A percentile compares a stretch with the other conserved stretches of the same genome.
Conservation (phyloP, 2,888 invertebrate species). For the Crematogaster levior region DNA sequence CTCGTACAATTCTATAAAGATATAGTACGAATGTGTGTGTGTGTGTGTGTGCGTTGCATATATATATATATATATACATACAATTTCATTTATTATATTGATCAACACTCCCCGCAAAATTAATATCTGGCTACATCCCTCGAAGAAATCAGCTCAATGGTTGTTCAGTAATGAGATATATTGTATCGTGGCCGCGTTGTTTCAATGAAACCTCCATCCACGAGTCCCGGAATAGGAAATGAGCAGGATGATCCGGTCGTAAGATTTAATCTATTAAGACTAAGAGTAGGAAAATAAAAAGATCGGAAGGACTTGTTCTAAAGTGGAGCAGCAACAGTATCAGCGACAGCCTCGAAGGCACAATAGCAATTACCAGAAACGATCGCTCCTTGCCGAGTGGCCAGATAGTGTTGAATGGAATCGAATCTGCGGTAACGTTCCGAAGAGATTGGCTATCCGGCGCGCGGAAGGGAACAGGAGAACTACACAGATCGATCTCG, state of each 20-base stretch:
- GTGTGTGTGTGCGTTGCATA: too few relatives aligned
- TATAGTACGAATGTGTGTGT: background rate
- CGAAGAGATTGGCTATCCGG: slow-evolving; percentile 49
- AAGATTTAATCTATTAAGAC: slow-evolving; percentile 54
- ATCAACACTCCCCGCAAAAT: background rate
- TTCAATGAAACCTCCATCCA: background rate
- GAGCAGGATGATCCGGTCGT: slow-evolving; percentile 38
- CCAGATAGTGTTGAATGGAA: slow-evolving; percentile 52
- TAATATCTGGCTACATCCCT: slow-evolving; percentile 7
- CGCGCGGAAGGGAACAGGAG: background rate
- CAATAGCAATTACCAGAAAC: slow-evolving; percentile 64
- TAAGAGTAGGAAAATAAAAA: slow-evolving; percentile 50
- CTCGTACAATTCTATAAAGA: background rate
- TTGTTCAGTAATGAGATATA: slow-evolving; percentile 41
- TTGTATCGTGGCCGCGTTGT: slow-evolving; percentile 2
- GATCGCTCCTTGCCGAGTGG: slow-evolving; percentile 54
- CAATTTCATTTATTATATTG: background rate
- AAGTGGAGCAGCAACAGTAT: slow-evolving; percentile 16
- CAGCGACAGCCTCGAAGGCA: slow-evolving; percentile 27
- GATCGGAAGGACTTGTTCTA: slow-evolving; percentile 15
- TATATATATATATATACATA: too few relatives aligned
- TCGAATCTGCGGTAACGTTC: slow-evolving; percentile 55
- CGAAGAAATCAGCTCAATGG: slow-evolving; percentile 20
- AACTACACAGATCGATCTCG: slow-evolving; percentile 45
- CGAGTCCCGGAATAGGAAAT: slow-evolving; percentile 38